These are phyloP conservation scores for Cavia porcellus DNA, from an alignment of 2,113 vertebrate species.

Conservation along the genomic window DNA sequence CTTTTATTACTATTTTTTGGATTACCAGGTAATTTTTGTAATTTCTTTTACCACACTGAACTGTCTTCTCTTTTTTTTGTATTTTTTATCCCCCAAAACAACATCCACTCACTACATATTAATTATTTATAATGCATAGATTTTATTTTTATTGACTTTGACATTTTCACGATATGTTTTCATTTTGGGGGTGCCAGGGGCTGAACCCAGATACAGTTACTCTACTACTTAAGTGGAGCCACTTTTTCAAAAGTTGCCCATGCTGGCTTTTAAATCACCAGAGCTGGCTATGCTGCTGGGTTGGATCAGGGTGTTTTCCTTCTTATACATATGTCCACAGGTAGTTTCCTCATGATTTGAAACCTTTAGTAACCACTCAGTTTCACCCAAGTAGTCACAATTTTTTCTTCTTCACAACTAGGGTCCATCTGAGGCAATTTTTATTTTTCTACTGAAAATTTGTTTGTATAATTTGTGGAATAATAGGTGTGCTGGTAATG, in stretches of 20 bases:
- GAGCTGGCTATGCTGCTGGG: too few relatives aligned
- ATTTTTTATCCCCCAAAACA: background rate
- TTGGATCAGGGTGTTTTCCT: background rate
- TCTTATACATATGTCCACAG: background rate
- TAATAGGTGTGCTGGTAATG: background rate
- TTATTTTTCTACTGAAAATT: background rate
- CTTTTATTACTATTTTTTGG: background rate
- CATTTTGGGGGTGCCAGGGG: background rate
- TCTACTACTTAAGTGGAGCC: background rate
- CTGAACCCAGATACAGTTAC: background rate
- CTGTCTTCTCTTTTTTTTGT: background rate
- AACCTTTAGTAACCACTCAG: background rate
- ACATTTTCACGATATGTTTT: background rate
- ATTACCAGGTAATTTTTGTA: background rate
- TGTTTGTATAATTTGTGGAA: conserved; percentile 2
- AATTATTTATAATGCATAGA: background rate
- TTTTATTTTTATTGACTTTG: background rate
- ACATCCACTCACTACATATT: background rate
- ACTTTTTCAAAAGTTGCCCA: background rate
- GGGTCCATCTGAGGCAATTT: background rate
- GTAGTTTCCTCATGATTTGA: background rate
- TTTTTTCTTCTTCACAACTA: background rate
- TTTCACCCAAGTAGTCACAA: background rate
- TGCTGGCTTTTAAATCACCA: background rate
- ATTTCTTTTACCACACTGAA: background rate